Base-by-base conservation (phyloP, 2,888 invertebrate species). In the Habroteleia sp. region DNA sequence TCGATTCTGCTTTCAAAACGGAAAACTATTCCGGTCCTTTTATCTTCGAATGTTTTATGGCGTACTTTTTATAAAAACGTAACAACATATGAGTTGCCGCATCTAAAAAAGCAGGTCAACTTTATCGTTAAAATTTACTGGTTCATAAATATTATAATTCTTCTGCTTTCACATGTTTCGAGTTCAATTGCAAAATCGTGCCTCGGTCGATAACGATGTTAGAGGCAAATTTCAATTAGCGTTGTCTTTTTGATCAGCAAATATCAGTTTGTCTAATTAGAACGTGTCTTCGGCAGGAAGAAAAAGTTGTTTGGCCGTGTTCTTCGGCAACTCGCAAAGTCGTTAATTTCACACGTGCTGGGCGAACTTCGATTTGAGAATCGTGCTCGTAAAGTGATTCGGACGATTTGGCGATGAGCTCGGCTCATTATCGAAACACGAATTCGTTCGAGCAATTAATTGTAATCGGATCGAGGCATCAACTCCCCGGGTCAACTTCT, bases 391-490 rank as follows among this genome's bases (percentile, higher is more conserved):
- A 46, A 71, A 62, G 62, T 46, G 62, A 62, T 62, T 54, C 33
- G 46, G 35, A 42, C 42, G 48, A 56, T 68, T 58, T 60, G 69
- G 17, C 50, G 52, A 62, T 44, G 60, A 44, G 44, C 37, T 33
- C 7, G 23, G n/a, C 39, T 62, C 62, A 62, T 62, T 71, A 71
- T 62, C 71, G 39, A 62, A 62, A 62, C 60, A 60, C 60, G 54
- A 54, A 63, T 63, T 62, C 31, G 46, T 14, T n/a, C n/a, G 33
- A 31, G 48, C 71, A 72, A 72, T 72, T 72, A 72, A 72, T 63
- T 39, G 63, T 48, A 63, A 63, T 72, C 48, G 56, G 56, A 72
- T 63, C 71, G 56, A 48, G 63, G 62, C 54, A 62, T 62, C 71
- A 62, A 71, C 46, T 62, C 14, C 54, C 35, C 25, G 27, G 48